Conservation (phyloP, 2,113 vertebrate genomes). For the Nycticebus coucang region DNA sequence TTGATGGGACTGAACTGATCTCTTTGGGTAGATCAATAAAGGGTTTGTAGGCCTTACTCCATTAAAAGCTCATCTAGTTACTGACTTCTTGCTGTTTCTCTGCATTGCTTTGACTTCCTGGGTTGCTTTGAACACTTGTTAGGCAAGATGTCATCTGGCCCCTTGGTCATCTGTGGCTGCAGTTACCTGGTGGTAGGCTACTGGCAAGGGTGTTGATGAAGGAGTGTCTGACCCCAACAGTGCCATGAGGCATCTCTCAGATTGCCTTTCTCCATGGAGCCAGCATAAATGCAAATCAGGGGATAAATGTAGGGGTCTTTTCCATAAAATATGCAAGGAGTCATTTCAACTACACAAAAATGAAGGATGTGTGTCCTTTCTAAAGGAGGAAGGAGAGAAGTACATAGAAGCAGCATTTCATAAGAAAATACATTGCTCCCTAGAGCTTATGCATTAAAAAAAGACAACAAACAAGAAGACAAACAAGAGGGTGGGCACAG, state of each 20-base stretch:
- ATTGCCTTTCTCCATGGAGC: not conserved
- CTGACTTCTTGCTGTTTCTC: not conserved
- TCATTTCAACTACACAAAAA: not conserved
- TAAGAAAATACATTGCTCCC: not conserved
- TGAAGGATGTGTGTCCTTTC: not conserved
- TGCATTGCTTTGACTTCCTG: not conserved
- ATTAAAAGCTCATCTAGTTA: not conserved
- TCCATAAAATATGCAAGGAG: not conserved
- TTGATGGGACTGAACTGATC: not conserved
- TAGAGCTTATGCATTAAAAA: not conserved
- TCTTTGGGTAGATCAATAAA: not conserved
- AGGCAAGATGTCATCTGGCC: not conserved
- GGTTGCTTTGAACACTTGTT: not conserved
- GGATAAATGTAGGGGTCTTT: not conserved
- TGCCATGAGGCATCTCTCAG: not conserved
- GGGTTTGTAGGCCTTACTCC: too few species aligned
- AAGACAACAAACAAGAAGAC: not conserved
- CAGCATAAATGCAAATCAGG: not conserved
- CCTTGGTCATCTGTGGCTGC: not conserved
- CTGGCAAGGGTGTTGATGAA: not conserved
- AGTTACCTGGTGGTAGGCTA: not conserved
- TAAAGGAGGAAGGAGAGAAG: conserved; percentile 14
- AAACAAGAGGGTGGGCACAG: too few species aligned
- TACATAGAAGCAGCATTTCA: not conserved
- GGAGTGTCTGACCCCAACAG: not conserved